Percentiles rank a stretch among this genome's conserved stretches.
phyloP scores from a whole-genome alignment of 2,797 vertebrate genomes.

The Enteromius radiatus region DNA sequence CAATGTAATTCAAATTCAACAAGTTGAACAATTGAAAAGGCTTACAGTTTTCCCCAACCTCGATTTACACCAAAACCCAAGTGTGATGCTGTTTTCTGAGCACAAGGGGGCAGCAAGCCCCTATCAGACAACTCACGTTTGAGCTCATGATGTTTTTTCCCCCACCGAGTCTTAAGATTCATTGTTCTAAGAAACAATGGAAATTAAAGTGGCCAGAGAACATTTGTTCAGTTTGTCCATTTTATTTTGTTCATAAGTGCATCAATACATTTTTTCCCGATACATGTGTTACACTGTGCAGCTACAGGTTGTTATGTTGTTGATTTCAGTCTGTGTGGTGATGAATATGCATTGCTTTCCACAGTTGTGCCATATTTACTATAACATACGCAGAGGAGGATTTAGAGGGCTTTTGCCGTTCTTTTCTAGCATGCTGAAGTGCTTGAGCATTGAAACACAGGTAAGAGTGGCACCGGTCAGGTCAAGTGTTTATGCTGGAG shows the following conservation, averaged over 20 bases:
- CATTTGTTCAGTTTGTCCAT: constrained; percentile 7
- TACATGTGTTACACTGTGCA: background rate
- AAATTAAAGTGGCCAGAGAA: constrained; percentile 28
- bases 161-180: constrained; percentile 27
- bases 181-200: constrained; percentile 42
- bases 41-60: background rate
- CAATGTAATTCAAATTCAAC: background rate
- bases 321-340: constrained; percentile 8
- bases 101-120: constrained; percentile 72
- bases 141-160: constrained; percentile 9
- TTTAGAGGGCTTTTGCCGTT: constrained; percentile 43
- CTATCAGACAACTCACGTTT: constrained; percentile 35
- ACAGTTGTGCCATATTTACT: constrained; percentile 46
- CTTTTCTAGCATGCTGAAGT: constrained; percentile 49
- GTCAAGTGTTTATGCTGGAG: constrained; percentile 63
- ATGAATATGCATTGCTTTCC: constrained; percentile 53
- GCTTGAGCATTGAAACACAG: constrained; percentile 55
- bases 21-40: background rate
- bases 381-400: constrained; percentile 47
- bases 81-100: constrained; percentile 1
- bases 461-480: constrained; percentile 55
- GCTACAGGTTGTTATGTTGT: too few relatives aligned
- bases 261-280: background rate
- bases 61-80: constrained; percentile 3
- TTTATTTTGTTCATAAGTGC: constrained; percentile 7